Evolutionary conservation across 37 sponge, comb jelly and placozoan species (phyloP).

Genomic region (Eunapius fragilis): DNA sequence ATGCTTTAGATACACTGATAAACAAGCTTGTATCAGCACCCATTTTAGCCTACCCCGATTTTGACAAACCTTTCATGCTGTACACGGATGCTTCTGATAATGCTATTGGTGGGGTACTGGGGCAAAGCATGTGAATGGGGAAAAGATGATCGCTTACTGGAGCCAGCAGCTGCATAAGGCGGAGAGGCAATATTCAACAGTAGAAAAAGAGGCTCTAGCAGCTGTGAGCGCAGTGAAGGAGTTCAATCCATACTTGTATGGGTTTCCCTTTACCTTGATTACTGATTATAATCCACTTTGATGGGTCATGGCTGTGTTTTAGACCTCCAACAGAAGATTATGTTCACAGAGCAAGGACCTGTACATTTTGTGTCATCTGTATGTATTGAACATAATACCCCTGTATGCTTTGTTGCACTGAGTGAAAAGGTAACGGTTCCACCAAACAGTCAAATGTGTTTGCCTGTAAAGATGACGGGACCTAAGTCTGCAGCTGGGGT

Average conservation of each 20-base stretch:
- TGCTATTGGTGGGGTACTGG: conserved; percentile 8
- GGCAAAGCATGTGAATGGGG: not conserved
- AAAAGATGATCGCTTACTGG: not conserved
- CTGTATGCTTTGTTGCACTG: too few relatives aligned
- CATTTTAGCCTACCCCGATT: conserved; percentile 2
- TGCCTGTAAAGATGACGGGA: too few relatives aligned
- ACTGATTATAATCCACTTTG: conserved; percentile 5
- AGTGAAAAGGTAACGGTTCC: too few relatives aligned
- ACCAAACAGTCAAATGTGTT: too few relatives aligned
- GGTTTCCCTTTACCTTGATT: not conserved
- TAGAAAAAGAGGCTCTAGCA: conserved; percentile 8
- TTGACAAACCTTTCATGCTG: not conserved
- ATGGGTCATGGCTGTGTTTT: too few relatives aligned
- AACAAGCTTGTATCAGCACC: not conserved
- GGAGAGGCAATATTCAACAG: not conserved
- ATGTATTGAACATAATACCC: too few relatives aligned
- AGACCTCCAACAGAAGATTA: too few relatives aligned
- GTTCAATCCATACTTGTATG: conserved; percentile 2
- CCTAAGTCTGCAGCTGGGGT: too few relatives aligned
- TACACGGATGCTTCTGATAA: conserved; percentile 3
- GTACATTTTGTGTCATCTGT: too few relatives aligned
- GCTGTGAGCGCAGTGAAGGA: conserved; percentile 1
- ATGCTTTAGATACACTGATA: conserved; percentile 2
- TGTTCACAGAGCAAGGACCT: too few relatives aligned
- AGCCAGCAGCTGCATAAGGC: not conserved